Conservation (phyloP, 2,888 invertebrate genomes). For the Calephelis perditalis region DNA sequence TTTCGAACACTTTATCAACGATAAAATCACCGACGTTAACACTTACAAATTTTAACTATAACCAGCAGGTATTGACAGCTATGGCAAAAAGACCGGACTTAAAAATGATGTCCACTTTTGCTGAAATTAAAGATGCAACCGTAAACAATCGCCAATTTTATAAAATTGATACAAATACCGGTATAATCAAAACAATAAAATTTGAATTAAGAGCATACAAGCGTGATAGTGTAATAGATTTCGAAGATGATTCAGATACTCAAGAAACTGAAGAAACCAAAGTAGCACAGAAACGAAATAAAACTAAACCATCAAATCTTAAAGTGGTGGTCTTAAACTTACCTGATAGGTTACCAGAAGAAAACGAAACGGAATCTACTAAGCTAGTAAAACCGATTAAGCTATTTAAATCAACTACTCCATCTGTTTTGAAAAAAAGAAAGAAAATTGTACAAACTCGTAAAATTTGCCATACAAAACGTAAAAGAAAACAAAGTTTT, state of each 20-base stretch:
- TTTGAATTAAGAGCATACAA: background rate
- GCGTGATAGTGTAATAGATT: background rate
- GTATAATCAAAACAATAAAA: background rate
- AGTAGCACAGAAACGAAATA: background rate
- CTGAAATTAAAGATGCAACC: background rate
- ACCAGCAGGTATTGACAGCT: background rate
- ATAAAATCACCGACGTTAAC: background rate
- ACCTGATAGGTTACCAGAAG: background rate
- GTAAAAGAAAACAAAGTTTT: background rate
- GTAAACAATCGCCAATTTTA: background rate
- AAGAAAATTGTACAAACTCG: too few species aligned
- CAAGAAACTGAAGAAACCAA: background rate
- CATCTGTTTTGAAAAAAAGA: background rate
- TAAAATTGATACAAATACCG: conserved; percentile 9
- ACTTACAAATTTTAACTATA: conserved; percentile 1
- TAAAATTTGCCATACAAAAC: background rate
- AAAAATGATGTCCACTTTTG: conserved; percentile 4
- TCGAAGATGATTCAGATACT: background rate
- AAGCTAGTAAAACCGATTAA: background rate
- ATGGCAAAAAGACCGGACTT: conserved; percentile 2
- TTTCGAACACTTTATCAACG: background rate
- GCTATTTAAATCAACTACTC: background rate
- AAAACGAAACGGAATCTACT: background rate
- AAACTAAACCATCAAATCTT: background rate
- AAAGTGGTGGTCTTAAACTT: background rate